phyloP scores from a whole-genome alignment of 1,140 invertebrate species.

The Drosophila funebris region DNA sequence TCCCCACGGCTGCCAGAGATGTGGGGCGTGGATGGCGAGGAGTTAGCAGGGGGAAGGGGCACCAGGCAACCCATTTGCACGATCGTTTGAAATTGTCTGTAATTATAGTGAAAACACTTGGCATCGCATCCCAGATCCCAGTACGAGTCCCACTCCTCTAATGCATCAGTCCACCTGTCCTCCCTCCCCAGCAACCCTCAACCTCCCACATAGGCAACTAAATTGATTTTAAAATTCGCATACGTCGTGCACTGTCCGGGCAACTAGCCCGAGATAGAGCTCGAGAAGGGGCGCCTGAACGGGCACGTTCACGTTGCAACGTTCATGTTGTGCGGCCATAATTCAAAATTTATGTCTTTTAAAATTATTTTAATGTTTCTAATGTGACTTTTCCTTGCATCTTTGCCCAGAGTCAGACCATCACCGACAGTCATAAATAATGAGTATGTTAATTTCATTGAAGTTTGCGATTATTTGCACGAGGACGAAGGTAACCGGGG shows the following conservation, averaged over 20 bases:
- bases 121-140: conserved; percentile 20
- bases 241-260: neutral
- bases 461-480: conserved; percentile 19
- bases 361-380: conserved; percentile 78
- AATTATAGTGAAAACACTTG: conserved; percentile 76
- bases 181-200: neutral
- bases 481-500: conserved; percentile 6
- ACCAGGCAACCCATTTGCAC: conserved; percentile 27
- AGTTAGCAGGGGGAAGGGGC: neutral
- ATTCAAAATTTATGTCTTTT: conserved; percentile 79
- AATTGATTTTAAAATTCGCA: conserved; percentile 69
- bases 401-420: conserved; percentile 12
- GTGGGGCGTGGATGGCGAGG: neutral
- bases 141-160: neutral
- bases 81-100: conserved; percentile 68
- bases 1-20: conserved; percentile 32
- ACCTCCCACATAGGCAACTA: neutral
- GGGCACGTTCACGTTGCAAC: neutral
- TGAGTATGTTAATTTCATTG: conserved; percentile 57
- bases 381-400: conserved; percentile 53
- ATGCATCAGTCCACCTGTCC: neutral
- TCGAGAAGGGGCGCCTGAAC: no score
- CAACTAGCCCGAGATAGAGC: neutral
- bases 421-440: conserved; percentile 56
- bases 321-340: conserved; percentile 70